These are phyloP conservation scores for Diprion similis DNA, from an alignment of 1,140 invertebrate genomes.

Conservation along the genomic window DNA sequence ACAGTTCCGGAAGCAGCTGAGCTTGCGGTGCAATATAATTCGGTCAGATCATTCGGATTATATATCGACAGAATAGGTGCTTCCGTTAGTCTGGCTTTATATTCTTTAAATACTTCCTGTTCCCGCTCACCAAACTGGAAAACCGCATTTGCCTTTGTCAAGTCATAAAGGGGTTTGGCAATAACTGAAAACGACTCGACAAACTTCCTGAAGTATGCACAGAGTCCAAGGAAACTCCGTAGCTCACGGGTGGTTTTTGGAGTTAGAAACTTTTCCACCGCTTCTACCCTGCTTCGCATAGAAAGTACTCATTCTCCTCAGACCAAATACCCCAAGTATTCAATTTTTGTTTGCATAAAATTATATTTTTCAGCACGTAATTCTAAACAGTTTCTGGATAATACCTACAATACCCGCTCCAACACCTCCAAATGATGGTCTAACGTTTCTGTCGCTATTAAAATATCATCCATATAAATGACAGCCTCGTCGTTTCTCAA, in stretches of 20 bases:
- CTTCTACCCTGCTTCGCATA: slow-evolving; percentile 18
- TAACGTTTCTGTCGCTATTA: slow-evolving; percentile 15
- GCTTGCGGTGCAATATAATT: slow-evolving; percentile 35
- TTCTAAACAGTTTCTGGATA: background rate
- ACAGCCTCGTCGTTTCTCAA: slow-evolving; percentile 7
- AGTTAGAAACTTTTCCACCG: background rate
- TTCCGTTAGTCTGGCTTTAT: slow-evolving; percentile 19
- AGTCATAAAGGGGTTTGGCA: background rate
- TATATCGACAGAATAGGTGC: background rate
- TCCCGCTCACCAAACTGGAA: slow-evolving; percentile 10
- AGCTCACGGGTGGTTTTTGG: background rate
- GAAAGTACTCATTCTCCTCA: background rate
- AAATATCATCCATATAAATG: slow-evolving; percentile 22
- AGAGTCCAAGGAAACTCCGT: slow-evolving; percentile 19
- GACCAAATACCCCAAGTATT: slow-evolving; percentile 23
- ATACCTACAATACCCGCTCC: slow-evolving; percentile 13
- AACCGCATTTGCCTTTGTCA: slow-evolving; percentile 16
- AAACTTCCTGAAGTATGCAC: slow-evolving; percentile 6
- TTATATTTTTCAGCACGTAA: slow-evolving; percentile 19
- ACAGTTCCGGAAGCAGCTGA: slow-evolving; percentile 35
- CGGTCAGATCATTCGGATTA: slow-evolving; percentile 26
- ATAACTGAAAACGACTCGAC: background rate
- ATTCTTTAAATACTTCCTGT: slow-evolving; percentile 16
- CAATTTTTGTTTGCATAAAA: slow-evolving; percentile 17
- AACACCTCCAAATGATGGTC: slow-evolving; percentile 22